phyloP scores from a whole-genome alignment of 2,888 invertebrate genomes.

The Rhaphigaster nebulosa region DNA sequence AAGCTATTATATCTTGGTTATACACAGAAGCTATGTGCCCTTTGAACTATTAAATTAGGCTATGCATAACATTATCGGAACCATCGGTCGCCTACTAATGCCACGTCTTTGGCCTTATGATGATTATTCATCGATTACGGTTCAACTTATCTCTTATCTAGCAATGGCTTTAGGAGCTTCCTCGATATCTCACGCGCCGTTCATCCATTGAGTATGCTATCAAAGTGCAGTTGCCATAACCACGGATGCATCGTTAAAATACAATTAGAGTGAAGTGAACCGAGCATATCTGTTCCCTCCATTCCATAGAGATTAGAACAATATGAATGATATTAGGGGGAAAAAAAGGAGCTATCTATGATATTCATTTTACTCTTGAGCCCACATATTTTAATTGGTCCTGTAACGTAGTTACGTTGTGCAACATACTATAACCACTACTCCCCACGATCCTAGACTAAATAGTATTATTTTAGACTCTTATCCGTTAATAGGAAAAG shows the following conservation, averaged over 20 bases:
- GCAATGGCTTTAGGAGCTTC: not conserved
- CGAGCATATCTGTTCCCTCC: not conserved
- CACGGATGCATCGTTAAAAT: not conserved
- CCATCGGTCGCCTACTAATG: not conserved
- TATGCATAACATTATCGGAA: not conserved
- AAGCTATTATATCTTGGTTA: not conserved
- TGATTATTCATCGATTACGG: not conserved
- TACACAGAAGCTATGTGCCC: not conserved
- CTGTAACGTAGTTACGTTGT: too few species aligned
- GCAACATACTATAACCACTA: too few species aligned
- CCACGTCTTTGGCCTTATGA: not conserved
- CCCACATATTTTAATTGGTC: not conserved
- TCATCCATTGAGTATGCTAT: not conserved
- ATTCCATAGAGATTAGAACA: not conserved
- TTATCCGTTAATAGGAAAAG: too few species aligned
- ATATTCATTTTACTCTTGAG: not conserved
- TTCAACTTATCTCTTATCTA: not conserved
- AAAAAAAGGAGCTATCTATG: not conserved
- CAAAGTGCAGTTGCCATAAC: not conserved
- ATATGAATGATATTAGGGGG: not conserved
- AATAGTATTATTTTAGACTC: too few species aligned
- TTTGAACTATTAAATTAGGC: slow-evolving; percentile 25
- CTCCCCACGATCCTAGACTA: too few species aligned
- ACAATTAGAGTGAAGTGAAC: not conserved
- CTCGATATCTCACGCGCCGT: not conserved